These are phyloP conservation scores for Megaleporinus macrocephalus DNA, from an alignment of 2,113 vertebrate genomes.

Conservation along the genomic window DNA sequence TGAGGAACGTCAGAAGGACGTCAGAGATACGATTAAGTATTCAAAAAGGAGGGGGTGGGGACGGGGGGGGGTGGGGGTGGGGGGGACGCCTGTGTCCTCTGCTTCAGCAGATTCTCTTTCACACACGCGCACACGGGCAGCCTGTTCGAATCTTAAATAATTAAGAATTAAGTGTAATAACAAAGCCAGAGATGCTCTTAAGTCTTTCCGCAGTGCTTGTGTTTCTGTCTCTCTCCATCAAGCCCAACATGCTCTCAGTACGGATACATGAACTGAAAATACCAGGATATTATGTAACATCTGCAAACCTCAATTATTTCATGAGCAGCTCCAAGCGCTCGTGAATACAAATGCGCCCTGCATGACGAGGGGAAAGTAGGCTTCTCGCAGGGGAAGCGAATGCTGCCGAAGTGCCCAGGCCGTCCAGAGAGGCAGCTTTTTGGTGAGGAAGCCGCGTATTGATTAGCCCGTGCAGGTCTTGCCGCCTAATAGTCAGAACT, in stretches of 20 bases:
- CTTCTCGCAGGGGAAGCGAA: constrained; percentile 31
- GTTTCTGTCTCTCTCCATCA: constrained; percentile 46
- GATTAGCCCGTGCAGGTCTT: constrained; percentile 18
- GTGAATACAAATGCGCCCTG: constrained; percentile 58
- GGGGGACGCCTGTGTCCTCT: constrained; percentile 17
- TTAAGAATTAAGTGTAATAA: constrained; percentile 2
- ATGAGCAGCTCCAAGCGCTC: constrained; percentile 49
- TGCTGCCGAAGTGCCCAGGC: constrained; percentile 43
- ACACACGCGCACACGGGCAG: background rate
- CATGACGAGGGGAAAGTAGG: constrained; percentile 47
- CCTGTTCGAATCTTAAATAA: background rate
- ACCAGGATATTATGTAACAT: constrained; percentile 56
- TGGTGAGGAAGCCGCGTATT: constrained; percentile 34
- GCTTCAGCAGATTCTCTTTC: constrained; percentile 6
- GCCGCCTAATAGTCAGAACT: constrained; percentile 23
- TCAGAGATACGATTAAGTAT: constrained; percentile 47
- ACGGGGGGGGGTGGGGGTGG: too few relatives aligned
- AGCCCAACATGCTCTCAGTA: constrained; percentile 52
- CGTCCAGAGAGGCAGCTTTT: constrained; percentile 27
- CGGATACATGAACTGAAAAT: constrained; percentile 50
- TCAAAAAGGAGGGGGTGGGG: constrained; percentile 23
- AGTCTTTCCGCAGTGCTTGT: constrained; percentile 17
- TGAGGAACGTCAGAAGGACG: constrained; percentile 45
- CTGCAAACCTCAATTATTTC: constrained; percentile 58
- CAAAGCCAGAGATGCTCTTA: constrained; percentile 36